Conservation (phyloP, 2,888 invertebrate genomes). For the Hetaerina titia region DNA sequence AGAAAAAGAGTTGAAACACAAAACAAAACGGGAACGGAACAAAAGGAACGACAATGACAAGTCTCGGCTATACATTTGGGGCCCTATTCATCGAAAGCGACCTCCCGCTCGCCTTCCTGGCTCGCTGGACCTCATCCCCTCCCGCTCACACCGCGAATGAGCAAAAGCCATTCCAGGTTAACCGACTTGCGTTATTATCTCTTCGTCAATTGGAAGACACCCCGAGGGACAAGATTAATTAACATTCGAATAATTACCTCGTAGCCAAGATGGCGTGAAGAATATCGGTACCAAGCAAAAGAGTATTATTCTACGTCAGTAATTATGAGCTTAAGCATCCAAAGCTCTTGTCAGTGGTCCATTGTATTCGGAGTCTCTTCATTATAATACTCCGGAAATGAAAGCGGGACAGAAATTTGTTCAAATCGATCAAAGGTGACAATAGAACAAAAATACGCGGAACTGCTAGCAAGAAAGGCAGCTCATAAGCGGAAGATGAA, state of each 20-base stretch:
- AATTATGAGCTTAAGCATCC: not conserved
- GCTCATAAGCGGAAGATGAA: too few relatives aligned
- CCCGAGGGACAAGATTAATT: not conserved
- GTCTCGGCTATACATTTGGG: not conserved
- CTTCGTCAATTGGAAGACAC: not conserved
- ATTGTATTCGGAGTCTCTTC: not conserved
- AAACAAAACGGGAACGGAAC: slow-evolving; percentile 21
- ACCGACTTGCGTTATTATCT: not conserved
- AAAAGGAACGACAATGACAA: slow-evolving; percentile 59
- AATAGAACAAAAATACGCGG: too few relatives aligned
- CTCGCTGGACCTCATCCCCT: not conserved
- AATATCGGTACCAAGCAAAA: not conserved
- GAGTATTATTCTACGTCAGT: not conserved
- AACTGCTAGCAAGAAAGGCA: too few relatives aligned
- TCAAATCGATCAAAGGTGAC: not conserved
- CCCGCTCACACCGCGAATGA: not conserved
- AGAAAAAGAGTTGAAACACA: not conserved
- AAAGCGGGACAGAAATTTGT: not conserved
- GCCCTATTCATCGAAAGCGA: not conserved
- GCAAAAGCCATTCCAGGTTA: not conserved
- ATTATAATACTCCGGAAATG: not conserved
- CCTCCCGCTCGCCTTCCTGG: not conserved
- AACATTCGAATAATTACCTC: not conserved
- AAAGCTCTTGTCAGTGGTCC: not conserved
- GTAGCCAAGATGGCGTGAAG: not conserved